Conservation (phyloP, 2,888 invertebrate species). For the Cephalotes varians region DNA sequence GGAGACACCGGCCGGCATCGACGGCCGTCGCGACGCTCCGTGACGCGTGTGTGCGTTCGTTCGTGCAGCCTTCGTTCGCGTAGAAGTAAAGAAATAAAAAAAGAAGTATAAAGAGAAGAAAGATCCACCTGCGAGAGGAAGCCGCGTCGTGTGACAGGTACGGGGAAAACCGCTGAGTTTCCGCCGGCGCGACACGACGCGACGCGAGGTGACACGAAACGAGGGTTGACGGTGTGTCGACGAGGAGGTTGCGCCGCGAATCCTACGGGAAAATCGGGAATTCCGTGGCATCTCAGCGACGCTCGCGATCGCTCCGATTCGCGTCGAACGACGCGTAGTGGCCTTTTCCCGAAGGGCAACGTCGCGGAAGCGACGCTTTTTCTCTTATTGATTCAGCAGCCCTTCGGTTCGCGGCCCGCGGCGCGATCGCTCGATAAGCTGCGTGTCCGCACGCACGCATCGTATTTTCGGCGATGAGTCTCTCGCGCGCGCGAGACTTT, state of each 20-base stretch:
- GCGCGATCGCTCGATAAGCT: slow-evolving; percentile 50
- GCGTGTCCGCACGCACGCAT: slow-evolving; percentile 23
- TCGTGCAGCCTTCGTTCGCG: slow-evolving; percentile 11
- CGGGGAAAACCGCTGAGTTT: not conserved
- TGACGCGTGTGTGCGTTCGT: slow-evolving; percentile 66
- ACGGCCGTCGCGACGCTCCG: slow-evolving; percentile 74
- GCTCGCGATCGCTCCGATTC: slow-evolving; percentile 3
- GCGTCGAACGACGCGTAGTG: not conserved
- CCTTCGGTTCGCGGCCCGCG: slow-evolving; percentile 41
- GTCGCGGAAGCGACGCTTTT: slow-evolving; percentile 43
- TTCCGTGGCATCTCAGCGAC: slow-evolving; percentile 10
- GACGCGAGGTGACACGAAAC: not conserved
- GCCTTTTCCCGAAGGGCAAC: slow-evolving; percentile 23
- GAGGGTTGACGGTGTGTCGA: slow-evolving; percentile 1
- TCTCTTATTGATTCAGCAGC: slow-evolving; percentile 50
- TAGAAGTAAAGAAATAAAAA: slow-evolving; percentile 9
- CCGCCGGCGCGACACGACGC: slow-evolving; percentile 31
- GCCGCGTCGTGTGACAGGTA: slow-evolving; percentile 40
- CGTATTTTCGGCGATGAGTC: slow-evolving; percentile 9
- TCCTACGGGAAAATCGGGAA: slow-evolving; percentile 9
- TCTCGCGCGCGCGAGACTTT: not conserved
- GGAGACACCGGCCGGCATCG: slow-evolving; percentile 85
- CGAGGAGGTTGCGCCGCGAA: slow-evolving; percentile 16
- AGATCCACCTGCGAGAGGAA: slow-evolving; percentile 1
- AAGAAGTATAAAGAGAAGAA: not conserved